Conservation (phyloP, 2,797 vertebrate genomes). For the Hemitrygon akajei region DNA sequence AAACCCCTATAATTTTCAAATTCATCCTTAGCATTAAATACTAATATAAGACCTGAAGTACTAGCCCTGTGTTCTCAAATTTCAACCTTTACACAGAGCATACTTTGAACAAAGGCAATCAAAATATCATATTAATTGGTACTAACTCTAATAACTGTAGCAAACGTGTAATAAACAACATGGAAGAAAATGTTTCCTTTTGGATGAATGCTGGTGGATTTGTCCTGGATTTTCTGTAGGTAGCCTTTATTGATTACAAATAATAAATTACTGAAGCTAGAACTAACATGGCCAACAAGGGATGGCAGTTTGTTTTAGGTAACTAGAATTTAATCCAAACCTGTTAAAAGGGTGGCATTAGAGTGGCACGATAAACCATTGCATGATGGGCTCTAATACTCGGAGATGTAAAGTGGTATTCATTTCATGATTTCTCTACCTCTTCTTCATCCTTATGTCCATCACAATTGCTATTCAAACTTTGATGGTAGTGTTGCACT, state of each 20-base stretch:
- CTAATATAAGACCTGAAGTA: neutral
- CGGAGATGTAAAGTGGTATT: neutral
- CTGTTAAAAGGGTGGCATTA: neutral
- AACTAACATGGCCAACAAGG: neutral
- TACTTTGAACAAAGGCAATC: conserved; percentile 9
- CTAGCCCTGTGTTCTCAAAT: neutral
- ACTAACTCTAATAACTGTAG: neutral
- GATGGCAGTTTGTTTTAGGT: neutral
- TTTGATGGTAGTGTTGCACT: neutral
- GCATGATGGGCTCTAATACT: neutral
- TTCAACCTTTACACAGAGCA: neutral
- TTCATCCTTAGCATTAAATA: neutral
- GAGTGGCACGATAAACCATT: neutral
- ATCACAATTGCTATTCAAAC: neutral
- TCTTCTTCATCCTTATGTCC: too few relatives aligned
- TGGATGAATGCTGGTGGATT: neutral
- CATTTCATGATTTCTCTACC: neutral
- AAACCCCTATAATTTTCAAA: neutral
- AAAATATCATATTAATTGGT: neutral
- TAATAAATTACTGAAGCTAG: neutral
- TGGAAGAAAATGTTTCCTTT: neutral
- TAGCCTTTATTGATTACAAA: neutral
- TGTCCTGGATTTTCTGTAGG: neutral
- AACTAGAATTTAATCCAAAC: neutral
- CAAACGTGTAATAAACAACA: neutral